phyloP scores from a whole-genome alignment of 2,888 invertebrate genomes.

The Pocota personata region DNA sequence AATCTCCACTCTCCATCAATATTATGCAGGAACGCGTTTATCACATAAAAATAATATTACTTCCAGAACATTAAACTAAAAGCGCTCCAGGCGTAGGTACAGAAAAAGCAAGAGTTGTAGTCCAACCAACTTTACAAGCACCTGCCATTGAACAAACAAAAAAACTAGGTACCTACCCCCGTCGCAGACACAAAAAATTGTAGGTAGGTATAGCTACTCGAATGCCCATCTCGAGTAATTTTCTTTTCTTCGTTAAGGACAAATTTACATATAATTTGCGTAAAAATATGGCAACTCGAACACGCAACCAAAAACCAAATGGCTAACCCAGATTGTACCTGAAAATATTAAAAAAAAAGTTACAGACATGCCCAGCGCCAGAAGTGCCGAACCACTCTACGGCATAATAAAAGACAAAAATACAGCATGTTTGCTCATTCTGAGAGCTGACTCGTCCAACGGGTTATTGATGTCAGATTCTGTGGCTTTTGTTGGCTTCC shows the following conservation, averaged over 20 bases:
- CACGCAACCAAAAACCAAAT: conserved; percentile 19
- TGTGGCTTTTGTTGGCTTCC: conserved; percentile 31
- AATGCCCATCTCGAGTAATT: not conserved
- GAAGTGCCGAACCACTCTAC: conserved; percentile 17
- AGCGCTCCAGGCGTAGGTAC: not conserved
- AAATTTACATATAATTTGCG: conserved; percentile 38
- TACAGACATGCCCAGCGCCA: conserved; percentile 53
- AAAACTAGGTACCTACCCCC: not conserved
- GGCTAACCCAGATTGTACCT: conserved; percentile 52
- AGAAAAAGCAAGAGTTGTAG: not conserved
- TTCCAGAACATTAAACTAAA: not conserved
- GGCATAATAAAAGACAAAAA: not conserved
- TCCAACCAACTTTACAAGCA: not conserved
- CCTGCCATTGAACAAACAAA: conserved; percentile 6
- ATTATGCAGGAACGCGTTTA: not conserved
- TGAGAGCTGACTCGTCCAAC: conserved; percentile 41
- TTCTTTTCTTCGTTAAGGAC: conserved; percentile 36
- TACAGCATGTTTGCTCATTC: conserved; percentile 14
- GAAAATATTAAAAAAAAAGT: not conserved
- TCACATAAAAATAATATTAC: not conserved
- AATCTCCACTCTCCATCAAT: not conserved
- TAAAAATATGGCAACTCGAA: conserved; percentile 29
- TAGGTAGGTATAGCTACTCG: too few relatives aligned
- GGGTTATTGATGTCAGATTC: conserved; percentile 66
- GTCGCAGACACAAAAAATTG: not conserved